These are phyloP conservation scores for Eudiplozoon nipponicum DNA, from an alignment of 2,888 invertebrate genomes.

Conservation along the genomic window DNA sequence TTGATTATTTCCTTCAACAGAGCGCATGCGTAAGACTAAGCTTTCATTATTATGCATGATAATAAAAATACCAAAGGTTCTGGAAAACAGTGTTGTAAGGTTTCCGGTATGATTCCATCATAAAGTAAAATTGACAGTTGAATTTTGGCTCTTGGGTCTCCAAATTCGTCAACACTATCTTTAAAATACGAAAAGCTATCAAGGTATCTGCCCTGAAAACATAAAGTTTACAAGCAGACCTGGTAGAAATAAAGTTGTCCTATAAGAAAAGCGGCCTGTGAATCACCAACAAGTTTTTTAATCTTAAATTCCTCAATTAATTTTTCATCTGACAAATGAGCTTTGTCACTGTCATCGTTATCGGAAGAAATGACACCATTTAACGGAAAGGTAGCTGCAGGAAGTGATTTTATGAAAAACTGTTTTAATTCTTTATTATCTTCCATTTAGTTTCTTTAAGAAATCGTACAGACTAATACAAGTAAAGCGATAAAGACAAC, in stretches of 20 bases:
- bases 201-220: slow-evolving; percentile 21
- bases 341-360: no score
- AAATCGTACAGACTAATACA: no score
- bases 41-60: background rate
- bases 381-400: no score
- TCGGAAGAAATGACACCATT: no score
- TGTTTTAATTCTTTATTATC: no score
- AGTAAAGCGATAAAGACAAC: no score
- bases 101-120: slow-evolving; percentile 23
- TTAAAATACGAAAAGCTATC: slow-evolving; percentile 24
- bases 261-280: slow-evolving; percentile 23
- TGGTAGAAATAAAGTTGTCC: slow-evolving; percentile 26
- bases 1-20: slow-evolving; percentile 1
- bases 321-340: no score
- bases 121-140: slow-evolving; percentile 25
- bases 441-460: no score
- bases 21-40: background rate
- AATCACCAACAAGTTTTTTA: no score
- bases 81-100: slow-evolving; percentile 20
- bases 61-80: slow-evolving; percentile 7
- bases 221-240: slow-evolving; percentile 18
- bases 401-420: no score
- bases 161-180: slow-evolving; percentile 20
- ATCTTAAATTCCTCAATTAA: no score
- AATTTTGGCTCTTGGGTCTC: slow-evolving; percentile 24